phyloP scores from a whole-genome alignment of 2,113 vertebrate genomes.

The Vidua chalybeata region DNA sequence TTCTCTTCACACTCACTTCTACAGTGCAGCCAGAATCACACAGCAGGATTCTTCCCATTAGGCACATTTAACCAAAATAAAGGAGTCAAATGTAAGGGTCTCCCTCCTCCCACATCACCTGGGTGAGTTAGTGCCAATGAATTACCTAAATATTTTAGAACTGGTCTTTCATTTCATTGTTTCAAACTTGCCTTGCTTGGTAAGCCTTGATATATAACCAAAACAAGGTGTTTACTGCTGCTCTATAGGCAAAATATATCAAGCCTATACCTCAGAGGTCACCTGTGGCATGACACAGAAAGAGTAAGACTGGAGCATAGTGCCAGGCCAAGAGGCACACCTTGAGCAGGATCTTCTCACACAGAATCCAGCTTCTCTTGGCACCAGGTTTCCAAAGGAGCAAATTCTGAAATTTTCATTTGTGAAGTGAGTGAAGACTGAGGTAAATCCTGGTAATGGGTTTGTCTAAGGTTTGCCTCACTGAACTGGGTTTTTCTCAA shows the following conservation, averaged over 20 bases:
- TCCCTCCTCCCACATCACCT: neutral
- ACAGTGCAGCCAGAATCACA: neutral
- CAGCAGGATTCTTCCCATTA: neutral
- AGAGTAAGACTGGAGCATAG: neutral
- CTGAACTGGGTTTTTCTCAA: neutral
- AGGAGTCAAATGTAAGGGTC: neutral
- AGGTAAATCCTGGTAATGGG: neutral
- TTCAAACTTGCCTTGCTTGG: neutral
- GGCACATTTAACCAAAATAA: neutral
- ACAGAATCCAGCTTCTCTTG: neutral
- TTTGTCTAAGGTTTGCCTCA: neutral
- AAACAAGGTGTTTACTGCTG: neutral
- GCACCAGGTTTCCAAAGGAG: accelerated
- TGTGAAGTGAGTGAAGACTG: neutral
- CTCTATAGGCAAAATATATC: neutral
- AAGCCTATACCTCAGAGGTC: neutral
- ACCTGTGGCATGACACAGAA: neutral
- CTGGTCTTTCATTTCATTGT: neutral
- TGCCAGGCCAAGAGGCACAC: neutral
- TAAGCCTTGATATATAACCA: neutral
- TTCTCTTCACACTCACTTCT: neutral
- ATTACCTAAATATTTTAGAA: neutral
- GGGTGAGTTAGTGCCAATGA: neutral
- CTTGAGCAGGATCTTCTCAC: neutral
- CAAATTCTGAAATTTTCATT: neutral